Evolutionary conservation across 2,113 vertebrate species (phyloP).

Genomic region (Onychostruthus taczanowskii): DNA sequence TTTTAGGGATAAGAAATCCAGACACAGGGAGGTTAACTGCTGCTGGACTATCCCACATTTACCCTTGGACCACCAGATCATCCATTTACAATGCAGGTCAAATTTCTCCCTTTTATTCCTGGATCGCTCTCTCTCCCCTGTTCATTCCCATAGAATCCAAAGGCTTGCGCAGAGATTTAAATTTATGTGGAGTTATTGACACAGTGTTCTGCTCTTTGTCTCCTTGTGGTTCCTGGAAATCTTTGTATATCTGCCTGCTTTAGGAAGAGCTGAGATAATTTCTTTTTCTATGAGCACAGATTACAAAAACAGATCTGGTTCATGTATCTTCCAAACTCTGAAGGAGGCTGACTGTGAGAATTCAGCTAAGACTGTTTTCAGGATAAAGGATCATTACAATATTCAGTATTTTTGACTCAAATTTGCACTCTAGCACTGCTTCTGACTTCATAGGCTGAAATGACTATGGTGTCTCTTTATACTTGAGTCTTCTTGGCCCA

Average conservation of each 20-base stretch:
- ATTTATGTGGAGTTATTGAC: constrained; percentile 53
- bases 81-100: background rate
- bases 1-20: background rate
- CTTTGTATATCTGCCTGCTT: constrained; percentile 19
- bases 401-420: background rate
- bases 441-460: background rate
- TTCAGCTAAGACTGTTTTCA: background rate
- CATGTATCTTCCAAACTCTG: background rate
- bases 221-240: constrained; percentile 39
- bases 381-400: background rate
- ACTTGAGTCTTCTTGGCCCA: background rate
- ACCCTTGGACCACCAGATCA: background rate
- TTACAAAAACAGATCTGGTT: constrained; percentile 46
- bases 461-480: background rate
- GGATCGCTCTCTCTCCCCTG: background rate
- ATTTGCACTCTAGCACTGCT: background rate
- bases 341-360: constrained; percentile 3
- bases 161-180: constrained; percentile 9
- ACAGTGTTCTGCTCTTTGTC: constrained; percentile 36
- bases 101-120: background rate
- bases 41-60: background rate
- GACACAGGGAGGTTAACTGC: background rate
- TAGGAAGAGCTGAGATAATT: constrained; percentile 16
- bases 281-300: constrained; percentile 37
- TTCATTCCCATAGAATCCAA: background rate